Percentiles rank a stretch among this genome's conserved stretches.
These are phyloP conservation scores for Rhinogobio ventralis DNA, from an alignment of 2,797 vertebrate species.

Conservation along the genomic window DNA sequence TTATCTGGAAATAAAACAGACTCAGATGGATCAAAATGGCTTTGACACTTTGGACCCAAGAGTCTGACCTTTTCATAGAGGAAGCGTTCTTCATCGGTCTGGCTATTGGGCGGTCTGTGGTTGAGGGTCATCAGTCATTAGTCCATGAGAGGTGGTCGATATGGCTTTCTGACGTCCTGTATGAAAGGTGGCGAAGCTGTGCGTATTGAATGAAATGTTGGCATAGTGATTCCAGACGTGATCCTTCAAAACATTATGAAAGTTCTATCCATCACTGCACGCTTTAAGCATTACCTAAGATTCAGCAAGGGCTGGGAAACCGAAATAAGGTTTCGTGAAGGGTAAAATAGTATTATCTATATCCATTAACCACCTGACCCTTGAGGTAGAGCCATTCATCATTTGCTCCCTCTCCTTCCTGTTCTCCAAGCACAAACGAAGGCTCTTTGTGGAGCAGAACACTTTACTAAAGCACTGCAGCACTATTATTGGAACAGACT, in stretches of 20 bases:
- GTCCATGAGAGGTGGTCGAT: conserved; percentile 24
- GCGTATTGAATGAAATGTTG: conserved; percentile 17
- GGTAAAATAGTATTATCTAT: conserved; percentile 38
- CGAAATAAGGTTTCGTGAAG: conserved; percentile 23
- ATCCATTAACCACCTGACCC: conserved; percentile 38
- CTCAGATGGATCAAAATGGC: conserved; percentile 5
- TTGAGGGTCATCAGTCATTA: conserved; percentile 50
- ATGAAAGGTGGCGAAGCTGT: conserved; percentile 10
- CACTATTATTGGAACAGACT: conserved; percentile 37
- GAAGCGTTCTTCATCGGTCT: conserved; percentile 19
- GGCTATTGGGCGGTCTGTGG: conserved; percentile 38
- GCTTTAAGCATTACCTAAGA: neutral
- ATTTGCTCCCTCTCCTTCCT: conserved; percentile 23
- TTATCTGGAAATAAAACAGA: conserved; percentile 15
- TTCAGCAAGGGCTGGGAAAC: neutral
- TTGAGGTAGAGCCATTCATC: conserved; percentile 32
- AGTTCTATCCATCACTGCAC: conserved; percentile 19
- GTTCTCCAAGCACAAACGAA: conserved; percentile 10
- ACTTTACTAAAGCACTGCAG: conserved; percentile 11
- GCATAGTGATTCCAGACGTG: neutral
- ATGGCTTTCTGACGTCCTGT: conserved; percentile 25
- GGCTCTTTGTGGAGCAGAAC: conserved; percentile 27
- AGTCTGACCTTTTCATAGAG: conserved; percentile 24
- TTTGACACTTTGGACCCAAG: conserved; percentile 31
- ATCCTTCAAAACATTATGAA: conserved; percentile 9